These are phyloP conservation scores for Mesorhabditis belari DNA, from an alignment of 2,888 invertebrate genomes.

Conservation along the genomic window DNA sequence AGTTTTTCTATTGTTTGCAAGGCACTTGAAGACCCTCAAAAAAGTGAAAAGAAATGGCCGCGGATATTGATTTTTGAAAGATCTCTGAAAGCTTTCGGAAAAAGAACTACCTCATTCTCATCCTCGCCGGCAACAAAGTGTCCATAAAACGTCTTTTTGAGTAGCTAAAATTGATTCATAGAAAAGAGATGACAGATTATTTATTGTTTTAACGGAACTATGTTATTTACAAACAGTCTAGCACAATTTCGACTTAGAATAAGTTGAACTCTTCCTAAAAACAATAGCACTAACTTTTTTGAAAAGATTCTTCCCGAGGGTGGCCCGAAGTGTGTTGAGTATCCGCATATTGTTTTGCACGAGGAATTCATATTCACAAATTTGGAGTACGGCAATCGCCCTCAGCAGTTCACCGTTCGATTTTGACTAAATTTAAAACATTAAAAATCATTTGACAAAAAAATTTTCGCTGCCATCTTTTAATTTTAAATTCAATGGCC, in stretches of 20 bases:
- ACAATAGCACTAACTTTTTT: slow-evolving; percentile 11
- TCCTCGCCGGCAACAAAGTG: slow-evolving; percentile 95
- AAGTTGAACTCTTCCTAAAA: neutral
- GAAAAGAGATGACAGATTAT: neutral
- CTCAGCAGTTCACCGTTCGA: slow-evolving; percentile 47
- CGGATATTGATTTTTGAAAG: neutral
- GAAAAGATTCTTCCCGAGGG: slow-evolving; percentile 28
- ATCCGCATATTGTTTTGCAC: slow-evolving; percentile 47
- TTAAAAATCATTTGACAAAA: neutral
- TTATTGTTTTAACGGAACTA: no score
- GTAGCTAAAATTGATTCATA: slow-evolving; percentile 53
- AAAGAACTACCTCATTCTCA: slow-evolving; percentile 42
- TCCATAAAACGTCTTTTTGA: slow-evolving; percentile 94
- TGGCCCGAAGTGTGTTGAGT: slow-evolving; percentile 30
- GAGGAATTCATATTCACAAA: slow-evolving; percentile 39
- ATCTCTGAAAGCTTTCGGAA: neutral
- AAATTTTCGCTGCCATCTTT: neutral
- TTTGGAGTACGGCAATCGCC: slow-evolving; percentile 39
- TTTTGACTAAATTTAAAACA: slow-evolving; percentile 41
- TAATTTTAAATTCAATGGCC: slow-evolving; percentile 5
- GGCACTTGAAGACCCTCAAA: no score
- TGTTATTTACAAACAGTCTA: neutral
- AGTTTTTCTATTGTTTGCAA: no score
- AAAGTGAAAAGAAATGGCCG: no score
- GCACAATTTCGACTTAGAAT: neutral